phyloP scores from a whole-genome alignment of 2,888 invertebrate species.

The Autographa gamma region DNA sequence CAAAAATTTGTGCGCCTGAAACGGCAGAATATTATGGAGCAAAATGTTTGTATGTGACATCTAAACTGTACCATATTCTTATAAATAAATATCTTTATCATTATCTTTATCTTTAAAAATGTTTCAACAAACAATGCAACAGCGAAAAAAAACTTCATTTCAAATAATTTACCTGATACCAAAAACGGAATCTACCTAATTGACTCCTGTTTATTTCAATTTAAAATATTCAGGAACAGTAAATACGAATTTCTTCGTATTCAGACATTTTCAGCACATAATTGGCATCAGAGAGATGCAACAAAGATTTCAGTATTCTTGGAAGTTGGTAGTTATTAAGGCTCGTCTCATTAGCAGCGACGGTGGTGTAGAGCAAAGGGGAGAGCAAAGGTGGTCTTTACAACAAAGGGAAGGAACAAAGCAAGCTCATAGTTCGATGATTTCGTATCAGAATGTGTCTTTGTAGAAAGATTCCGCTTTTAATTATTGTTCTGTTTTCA shows the following conservation, averaged over 20 bases:
- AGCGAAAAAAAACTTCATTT: too few relatives aligned
- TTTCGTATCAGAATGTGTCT: neutral
- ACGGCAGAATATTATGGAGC: too few relatives aligned
- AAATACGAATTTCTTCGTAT: neutral
- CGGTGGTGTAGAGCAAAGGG: neutral
- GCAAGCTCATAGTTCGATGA: conserved; percentile 1
- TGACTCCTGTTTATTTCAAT: too few relatives aligned
- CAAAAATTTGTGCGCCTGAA: too few relatives aligned
- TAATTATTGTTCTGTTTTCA: conserved; percentile 1
- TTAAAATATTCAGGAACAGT: neutral
- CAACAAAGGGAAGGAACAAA: neutral
- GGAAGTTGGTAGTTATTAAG: conserved; percentile 4
- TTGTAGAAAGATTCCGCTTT: neutral
- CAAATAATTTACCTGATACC: too few relatives aligned
- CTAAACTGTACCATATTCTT: too few relatives aligned
- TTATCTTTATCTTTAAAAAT: too few relatives aligned
- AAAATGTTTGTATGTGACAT: too few relatives aligned
- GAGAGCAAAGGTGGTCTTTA: neutral
- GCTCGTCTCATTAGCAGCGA: neutral
- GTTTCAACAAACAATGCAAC: too few relatives aligned
- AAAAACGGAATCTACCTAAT: too few relatives aligned
- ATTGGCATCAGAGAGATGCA: neutral
- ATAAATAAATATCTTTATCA: too few relatives aligned
- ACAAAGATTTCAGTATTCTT: neutral
- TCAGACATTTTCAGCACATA: neutral